Conservation (phyloP, 2,888 invertebrate species). For the Lacanobia wlatinum region DNA sequence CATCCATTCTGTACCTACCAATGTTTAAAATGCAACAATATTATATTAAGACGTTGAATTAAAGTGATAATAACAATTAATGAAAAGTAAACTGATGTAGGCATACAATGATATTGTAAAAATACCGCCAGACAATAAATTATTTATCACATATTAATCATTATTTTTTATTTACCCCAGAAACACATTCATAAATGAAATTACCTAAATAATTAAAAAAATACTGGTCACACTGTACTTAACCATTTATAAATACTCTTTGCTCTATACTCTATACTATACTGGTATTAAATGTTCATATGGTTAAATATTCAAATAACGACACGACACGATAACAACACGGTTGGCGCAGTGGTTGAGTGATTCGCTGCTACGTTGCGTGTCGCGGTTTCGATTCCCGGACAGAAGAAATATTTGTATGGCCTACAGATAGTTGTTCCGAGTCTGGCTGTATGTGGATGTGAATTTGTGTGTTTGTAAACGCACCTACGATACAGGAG, state of each 20-base stretch:
- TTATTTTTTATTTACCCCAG: constrained; percentile 52
- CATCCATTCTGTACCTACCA: constrained; percentile 58
- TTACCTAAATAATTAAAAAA: neutral
- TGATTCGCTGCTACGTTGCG: too few species aligned
- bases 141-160: constrained; percentile 89
- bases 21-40: constrained; percentile 67
- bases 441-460: too few species aligned
- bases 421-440: too few species aligned
- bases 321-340: too few species aligned
- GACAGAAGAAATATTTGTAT: too few species aligned
- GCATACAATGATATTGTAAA: constrained; percentile 90
- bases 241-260: neutral
- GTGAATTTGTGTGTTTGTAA: neutral
- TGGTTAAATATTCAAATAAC: too few species aligned
- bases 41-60: constrained; percentile 70
- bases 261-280: too few species aligned
- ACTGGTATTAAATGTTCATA: too few species aligned
- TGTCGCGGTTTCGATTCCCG: too few species aligned
- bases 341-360: neutral
- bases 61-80: constrained; percentile 76
- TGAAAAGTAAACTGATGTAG: constrained; percentile 80
- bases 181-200: too few species aligned
- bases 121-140: constrained; percentile 91
- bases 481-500: neutral
- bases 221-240: constrained; percentile 10